phyloP scores from a whole-genome alignment of 37 sponge, comb jelly and placozoan species.

The Cladorhizidae sp. region DNA sequence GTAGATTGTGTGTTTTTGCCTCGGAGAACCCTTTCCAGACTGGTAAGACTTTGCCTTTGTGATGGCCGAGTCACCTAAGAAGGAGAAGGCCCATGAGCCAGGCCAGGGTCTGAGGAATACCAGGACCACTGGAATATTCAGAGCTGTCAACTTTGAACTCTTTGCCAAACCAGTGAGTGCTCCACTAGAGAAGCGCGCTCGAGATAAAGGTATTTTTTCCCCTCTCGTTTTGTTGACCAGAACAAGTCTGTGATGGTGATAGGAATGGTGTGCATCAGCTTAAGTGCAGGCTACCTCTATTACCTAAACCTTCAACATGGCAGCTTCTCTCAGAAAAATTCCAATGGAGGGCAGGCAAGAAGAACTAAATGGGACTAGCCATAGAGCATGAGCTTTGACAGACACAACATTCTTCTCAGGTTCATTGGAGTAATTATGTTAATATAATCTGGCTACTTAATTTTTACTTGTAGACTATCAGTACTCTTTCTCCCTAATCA shows the following conservation, averaged over 20 bases:
- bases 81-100: conserved; percentile 1
- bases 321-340: background rate
- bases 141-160: conserved; percentile 76
- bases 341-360: background rate
- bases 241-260: conserved; percentile 61
- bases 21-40: background rate
- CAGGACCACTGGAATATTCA: conserved; percentile 56
- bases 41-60: conserved; percentile 13
- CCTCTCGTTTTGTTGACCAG: conserved; percentile 14
- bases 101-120: conserved; percentile 38
- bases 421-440: no score
- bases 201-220: background rate
- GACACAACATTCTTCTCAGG: no score
- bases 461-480: no score
- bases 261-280: conserved; percentile 64
- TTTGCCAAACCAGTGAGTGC: conserved; percentile 70
- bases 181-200: background rate
- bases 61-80: background rate
- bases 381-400: no score
- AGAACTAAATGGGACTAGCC: conserved; percentile 51
- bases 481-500: no score
- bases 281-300: conserved; percentile 37
- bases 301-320: conserved; percentile 57
- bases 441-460: no score
- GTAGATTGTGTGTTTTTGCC: no score